Evolutionary conservation across 2,797 vertebrate genomes (phyloP).

Genomic region (Periophthalmus magnuspinnatus): DNA sequence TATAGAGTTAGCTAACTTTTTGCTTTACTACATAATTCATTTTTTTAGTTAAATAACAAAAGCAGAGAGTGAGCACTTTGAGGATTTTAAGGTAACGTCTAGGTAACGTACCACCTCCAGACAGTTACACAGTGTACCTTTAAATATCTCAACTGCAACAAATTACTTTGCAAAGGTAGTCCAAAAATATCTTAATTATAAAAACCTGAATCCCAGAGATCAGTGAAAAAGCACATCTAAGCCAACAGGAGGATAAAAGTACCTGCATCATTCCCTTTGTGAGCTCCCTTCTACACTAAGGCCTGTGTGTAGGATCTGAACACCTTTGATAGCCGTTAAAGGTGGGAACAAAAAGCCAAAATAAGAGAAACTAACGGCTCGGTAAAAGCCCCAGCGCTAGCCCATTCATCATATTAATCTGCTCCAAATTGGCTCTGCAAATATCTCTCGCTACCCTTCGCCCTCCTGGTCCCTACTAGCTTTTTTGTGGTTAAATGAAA

Average conservation of each 20-base stretch:
- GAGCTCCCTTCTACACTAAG: neutral
- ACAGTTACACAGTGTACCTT: too few species aligned
- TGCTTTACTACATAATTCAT: too few species aligned
- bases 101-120: too few species aligned
- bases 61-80: too few species aligned
- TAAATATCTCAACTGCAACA: too few species aligned
- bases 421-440: constrained; percentile 34
- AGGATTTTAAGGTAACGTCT: too few species aligned
- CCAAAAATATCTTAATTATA: neutral
- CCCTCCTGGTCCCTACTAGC: constrained; percentile 26
- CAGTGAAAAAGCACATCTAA: constrained; percentile 1
- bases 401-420: constrained; percentile 67
- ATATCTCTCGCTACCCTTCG: constrained; percentile 34
- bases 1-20: too few species aligned
- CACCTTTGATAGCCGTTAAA: constrained; percentile 33
- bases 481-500: constrained; percentile 41
- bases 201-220: neutral
- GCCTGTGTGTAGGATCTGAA: constrained; percentile 8
- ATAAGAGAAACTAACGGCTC: constrained; percentile 47
- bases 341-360: constrained; percentile 28
- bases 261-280: neutral
- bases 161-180: neutral
- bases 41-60: too few species aligned
- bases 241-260: neutral
- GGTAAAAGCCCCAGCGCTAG: constrained; percentile 31